phyloP scores from a whole-genome alignment of 2,113 vertebrate genomes.

The Phylloscopus trochilus region DNA sequence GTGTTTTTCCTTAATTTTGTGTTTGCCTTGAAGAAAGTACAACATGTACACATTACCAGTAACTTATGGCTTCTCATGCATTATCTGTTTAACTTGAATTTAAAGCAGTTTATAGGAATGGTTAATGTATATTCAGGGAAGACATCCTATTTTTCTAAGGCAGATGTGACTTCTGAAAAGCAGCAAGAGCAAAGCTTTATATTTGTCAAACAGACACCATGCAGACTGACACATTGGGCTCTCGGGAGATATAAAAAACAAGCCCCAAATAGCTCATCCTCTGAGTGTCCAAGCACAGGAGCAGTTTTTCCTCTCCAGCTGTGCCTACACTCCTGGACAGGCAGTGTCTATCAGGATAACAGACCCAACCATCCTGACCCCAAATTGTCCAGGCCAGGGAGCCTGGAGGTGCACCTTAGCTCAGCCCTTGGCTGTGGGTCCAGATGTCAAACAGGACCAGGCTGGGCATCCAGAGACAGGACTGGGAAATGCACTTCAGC shows the following conservation, averaged over 20 bases:
- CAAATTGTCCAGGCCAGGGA: neutral
- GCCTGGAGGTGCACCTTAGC: too few species aligned
- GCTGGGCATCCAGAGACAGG: neutral
- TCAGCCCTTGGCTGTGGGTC: neutral
- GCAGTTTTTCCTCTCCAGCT: neutral
- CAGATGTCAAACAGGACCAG: neutral
- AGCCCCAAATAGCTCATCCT: neutral
- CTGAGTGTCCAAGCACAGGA: neutral
- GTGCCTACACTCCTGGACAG: neutral
- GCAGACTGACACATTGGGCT: neutral
- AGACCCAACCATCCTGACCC: neutral
- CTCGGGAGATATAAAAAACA: neutral
- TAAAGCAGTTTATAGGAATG: neutral
- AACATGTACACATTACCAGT: neutral
- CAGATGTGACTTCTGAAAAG: neutral
- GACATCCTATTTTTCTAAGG: neutral
- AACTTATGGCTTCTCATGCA: neutral
- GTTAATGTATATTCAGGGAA: neutral
- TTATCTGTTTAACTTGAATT: neutral
- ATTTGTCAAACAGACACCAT: neutral
- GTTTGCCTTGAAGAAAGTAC: neutral
- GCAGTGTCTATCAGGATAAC: fast-evolving
- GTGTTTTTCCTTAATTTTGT: neutral
- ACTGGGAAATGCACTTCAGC: neutral
- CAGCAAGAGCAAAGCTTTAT: neutral